Evolutionary conservation across 2,797 vertebrate genomes (phyloP).

Genomic region (Huso huso): DNA sequence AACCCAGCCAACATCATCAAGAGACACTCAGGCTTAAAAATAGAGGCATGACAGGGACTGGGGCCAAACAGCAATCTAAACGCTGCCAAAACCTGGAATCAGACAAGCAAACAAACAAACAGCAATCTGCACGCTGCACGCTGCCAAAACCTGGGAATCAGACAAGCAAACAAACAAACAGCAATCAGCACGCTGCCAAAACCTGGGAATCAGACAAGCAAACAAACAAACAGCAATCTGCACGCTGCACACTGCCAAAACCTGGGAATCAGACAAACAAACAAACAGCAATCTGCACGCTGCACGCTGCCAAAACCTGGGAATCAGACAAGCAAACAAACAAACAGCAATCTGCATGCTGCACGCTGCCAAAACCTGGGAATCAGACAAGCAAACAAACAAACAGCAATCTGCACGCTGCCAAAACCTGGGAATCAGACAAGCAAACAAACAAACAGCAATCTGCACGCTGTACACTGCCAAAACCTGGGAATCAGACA

Average conservation of each 20-base stretch:
- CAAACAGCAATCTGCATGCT: conserved; percentile 63
- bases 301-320: conserved; percentile 68
- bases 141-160: conserved; percentile 21
- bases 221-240: too few species aligned
- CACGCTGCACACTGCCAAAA: conserved; percentile 8
- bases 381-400: conserved; percentile 61
- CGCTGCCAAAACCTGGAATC: too few species aligned
- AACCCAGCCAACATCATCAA: conserved; percentile 48
- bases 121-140: too few species aligned
- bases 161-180: too few species aligned
- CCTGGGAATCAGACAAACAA: too few species aligned
- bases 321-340: conserved; percentile 68
- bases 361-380: conserved; percentile 60
- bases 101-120: too few species aligned
- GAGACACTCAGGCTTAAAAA: too few species aligned
- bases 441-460: conserved; percentile 53
- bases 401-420: conserved; percentile 50
- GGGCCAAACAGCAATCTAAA: conserved; percentile 43
- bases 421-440: conserved; percentile 10
- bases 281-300: conserved; percentile 47
- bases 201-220: too few species aligned
- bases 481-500: conserved; percentile 53
- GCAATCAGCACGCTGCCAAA: too few species aligned
- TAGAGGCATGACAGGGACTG: conserved; percentile 35
- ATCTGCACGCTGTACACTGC: conserved; percentile 50